These are phyloP conservation scores for Drosophila nikananu DNA, from an alignment of 1,140 invertebrate species.

Conservation along the genomic window DNA sequence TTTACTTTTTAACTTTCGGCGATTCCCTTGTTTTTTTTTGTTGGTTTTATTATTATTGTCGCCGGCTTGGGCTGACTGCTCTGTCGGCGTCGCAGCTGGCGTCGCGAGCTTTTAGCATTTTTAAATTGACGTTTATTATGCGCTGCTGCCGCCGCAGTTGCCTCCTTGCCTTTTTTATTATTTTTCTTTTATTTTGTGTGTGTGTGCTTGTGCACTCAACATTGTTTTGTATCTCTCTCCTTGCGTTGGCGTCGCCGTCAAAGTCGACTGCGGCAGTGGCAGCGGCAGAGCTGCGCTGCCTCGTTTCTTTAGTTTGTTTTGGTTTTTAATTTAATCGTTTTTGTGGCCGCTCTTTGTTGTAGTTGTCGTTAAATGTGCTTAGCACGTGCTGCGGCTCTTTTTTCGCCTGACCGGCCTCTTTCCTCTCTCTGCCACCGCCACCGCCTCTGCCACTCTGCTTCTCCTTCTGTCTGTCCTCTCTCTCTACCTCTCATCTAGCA, in stretches of 20 bases:
- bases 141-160: constrained; percentile 41
- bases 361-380: constrained; percentile 82
- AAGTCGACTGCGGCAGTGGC: constrained; percentile 15
- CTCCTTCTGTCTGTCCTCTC: constrained; percentile 20
- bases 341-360: constrained; percentile 68
- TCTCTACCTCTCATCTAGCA: constrained; percentile 14
- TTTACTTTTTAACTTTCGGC: constrained; percentile 82
- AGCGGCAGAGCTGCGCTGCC: constrained; percentile 34
- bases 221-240: constrained; percentile 67
- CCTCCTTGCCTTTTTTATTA: constrained; percentile 31
- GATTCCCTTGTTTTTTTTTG: constrained; percentile 60
- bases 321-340: constrained; percentile 83
- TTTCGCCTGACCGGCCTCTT: constrained; percentile 64
- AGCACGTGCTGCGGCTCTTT: constrained; percentile 66
- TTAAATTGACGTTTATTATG: constrained; percentile 84
- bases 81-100: constrained; percentile 33
- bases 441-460: background rate
- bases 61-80: constrained; percentile 65
- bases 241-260: constrained; percentile 25
- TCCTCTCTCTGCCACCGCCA: constrained; percentile 7
- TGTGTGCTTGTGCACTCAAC: constrained; percentile 72
- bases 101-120: constrained; percentile 73
- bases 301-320: constrained; percentile 82
- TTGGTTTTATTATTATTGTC: constrained; percentile 75
- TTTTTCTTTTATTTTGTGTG: constrained; percentile 41